phyloP scores from a whole-genome alignment of 2,888 invertebrate genomes.

The Campoplex nolae region DNA sequence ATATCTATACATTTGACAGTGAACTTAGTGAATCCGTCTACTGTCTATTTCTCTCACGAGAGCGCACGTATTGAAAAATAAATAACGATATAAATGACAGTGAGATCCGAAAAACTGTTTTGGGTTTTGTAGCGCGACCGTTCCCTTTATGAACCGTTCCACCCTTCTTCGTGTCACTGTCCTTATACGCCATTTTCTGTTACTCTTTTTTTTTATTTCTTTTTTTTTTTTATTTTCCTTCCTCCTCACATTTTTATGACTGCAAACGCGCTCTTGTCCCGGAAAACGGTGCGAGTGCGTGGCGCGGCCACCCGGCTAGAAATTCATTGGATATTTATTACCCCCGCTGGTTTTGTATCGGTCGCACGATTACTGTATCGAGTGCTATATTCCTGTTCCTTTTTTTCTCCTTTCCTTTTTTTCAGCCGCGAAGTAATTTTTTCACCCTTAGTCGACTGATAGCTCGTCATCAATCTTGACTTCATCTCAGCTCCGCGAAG shows the following conservation, averaged over 20 bases:
- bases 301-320: constrained; percentile 79
- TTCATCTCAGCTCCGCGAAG: not conserved
- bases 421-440: not conserved
- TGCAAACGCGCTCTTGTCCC: constrained; percentile 57
- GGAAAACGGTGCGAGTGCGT: constrained; percentile 74
- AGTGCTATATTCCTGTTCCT: constrained; percentile 29
- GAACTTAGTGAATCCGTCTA: constrained; percentile 68
- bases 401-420: constrained; percentile 20
- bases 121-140: constrained; percentile 82
- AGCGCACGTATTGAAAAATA: constrained; percentile 74
- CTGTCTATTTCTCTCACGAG: constrained; percentile 70
- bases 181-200: constrained; percentile 64
- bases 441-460: constrained; percentile 38
- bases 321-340: constrained; percentile 84
- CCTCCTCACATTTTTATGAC: constrained; percentile 63
- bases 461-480: constrained; percentile 26
- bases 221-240: not conserved
- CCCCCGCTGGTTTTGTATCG: constrained; percentile 78
- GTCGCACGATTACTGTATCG: constrained; percentile 73
- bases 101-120: constrained; percentile 82
- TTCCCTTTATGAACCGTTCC: constrained; percentile 70
- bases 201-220: constrained; percentile 54
- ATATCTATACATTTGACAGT: constrained; percentile 22
- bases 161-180: constrained; percentile 67
- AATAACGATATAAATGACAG: constrained; percentile 84